These are phyloP conservation scores for Machimus rusticus DNA, from an alignment of 2,888 invertebrate species.

Conservation along the genomic window DNA sequence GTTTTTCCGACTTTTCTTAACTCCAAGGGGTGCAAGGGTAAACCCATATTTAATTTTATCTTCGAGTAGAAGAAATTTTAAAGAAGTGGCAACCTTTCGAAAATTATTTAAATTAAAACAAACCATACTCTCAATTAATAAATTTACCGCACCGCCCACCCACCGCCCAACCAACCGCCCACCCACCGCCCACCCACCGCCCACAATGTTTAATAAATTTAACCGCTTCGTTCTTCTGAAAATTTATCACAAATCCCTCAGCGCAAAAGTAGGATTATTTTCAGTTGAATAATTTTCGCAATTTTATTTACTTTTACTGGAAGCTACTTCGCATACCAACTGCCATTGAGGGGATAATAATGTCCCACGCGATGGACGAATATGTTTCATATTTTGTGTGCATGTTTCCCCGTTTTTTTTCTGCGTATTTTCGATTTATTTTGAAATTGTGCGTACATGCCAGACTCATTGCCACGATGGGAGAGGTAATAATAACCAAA, in stretches of 20 bases:
- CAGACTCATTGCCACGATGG: not conserved
- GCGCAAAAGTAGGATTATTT: not conserved
- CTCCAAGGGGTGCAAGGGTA: not conserved
- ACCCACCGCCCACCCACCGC: not conserved
- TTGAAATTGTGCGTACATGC: not conserved
- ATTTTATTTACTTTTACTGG: not conserved
- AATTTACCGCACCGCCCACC: not conserved
- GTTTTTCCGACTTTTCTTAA: not conserved
- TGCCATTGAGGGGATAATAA: not conserved
- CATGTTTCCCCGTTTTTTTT: not conserved
- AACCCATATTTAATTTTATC: not conserved
- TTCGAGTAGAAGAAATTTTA: not conserved
- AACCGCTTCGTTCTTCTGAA: not conserved
- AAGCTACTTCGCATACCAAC: not conserved
- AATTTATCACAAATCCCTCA: not conserved
- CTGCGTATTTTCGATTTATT: not conserved
- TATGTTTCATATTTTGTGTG: not conserved
- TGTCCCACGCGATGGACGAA: not conserved
- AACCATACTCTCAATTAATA: not conserved
- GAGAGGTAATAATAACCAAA: not conserved
- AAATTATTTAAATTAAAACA: not conserved
- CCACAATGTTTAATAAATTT: not conserved
- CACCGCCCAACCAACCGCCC: not conserved
- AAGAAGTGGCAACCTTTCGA: not conserved
- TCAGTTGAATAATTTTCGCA: constrained; percentile 1